phyloP scores from a whole-genome alignment of 2,797 vertebrate species.

The Chelmon rostratus region DNA sequence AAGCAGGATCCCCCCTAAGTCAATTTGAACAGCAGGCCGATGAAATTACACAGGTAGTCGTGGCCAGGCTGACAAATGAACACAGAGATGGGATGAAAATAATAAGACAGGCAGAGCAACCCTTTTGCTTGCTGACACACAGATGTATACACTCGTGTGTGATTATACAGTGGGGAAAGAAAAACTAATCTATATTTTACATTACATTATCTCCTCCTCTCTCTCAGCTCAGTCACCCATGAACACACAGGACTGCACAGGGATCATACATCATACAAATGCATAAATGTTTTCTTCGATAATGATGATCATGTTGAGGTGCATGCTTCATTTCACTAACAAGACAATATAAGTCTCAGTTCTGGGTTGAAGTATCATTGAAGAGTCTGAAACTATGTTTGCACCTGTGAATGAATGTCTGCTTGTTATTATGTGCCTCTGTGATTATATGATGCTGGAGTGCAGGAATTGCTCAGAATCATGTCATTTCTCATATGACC shows the following conservation, averaged over 20 bases:
- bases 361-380: constrained; percentile 23
- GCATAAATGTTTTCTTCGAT: constrained; percentile 35
- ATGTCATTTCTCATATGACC: constrained; percentile 47
- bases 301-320: constrained; percentile 38
- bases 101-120: constrained; percentile 70
- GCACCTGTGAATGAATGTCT: constrained; percentile 43
- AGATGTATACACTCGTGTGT: constrained; percentile 27
- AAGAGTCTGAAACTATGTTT: constrained; percentile 28
- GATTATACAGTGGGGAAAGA: constrained; percentile 35
- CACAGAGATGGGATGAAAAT: constrained; percentile 77
- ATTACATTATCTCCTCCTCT: constrained; percentile 41
- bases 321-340: constrained; percentile 53
- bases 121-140: constrained; percentile 56
- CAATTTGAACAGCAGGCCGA: constrained; percentile 83
- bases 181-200: constrained; percentile 55
- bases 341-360: constrained; percentile 32
- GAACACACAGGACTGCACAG: constrained; percentile 12
- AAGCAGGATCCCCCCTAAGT: constrained; percentile 80
- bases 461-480: constrained; percentile 37
- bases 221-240: constrained; percentile 34
- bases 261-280: constrained; percentile 20
- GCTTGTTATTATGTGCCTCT: constrained; percentile 39
- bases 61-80: constrained; percentile 82
- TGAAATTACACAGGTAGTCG: constrained; percentile 84
- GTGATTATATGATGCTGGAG: constrained; percentile 29